phyloP scores from a whole-genome alignment of 2,113 vertebrate genomes.

The Dendrocopos noguchii region DNA sequence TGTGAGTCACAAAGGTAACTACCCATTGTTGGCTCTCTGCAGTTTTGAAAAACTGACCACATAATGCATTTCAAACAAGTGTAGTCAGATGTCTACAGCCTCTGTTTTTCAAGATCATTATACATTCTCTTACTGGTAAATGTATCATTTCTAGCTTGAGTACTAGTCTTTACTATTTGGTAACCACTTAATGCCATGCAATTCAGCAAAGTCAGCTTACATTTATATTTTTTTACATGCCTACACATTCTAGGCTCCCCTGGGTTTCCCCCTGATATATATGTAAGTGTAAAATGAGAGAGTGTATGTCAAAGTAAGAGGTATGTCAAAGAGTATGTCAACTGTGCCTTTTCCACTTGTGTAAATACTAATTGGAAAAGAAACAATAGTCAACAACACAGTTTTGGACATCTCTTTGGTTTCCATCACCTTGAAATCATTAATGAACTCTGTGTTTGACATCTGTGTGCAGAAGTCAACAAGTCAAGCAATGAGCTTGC shows the following conservation, averaged over 20 bases:
- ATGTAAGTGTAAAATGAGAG: background rate
- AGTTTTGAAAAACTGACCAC: background rate
- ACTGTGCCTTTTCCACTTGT: background rate
- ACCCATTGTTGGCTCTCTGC: background rate
- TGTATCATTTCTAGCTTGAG: background rate
- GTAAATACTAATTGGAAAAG: conserved; percentile 46
- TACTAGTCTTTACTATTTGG: background rate
- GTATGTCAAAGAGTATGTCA: background rate
- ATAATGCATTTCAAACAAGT: background rate
- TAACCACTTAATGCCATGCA: background rate
- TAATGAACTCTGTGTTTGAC: conserved; percentile 61
- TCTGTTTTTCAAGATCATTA: background rate
- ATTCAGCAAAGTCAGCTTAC: background rate
- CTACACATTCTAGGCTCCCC: background rate
- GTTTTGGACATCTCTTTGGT: conserved; percentile 33
- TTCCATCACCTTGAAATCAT: conserved; percentile 70
- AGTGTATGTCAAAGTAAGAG: background rate
- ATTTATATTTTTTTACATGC: background rate
- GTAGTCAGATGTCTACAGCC: background rate
- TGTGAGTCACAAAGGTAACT: background rate
- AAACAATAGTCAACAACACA: conserved; percentile 33
- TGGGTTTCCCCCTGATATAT: background rate
- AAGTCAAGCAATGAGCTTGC: conserved; percentile 59
- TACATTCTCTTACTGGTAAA: background rate
- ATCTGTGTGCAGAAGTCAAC: conserved; percentile 55